Percentiles rank a stretch among this genome's conserved stretches.
These are phyloP conservation scores for Lasius fuliginosus DNA, from an alignment of 2,888 invertebrate species.

Conservation along the genomic window DNA sequence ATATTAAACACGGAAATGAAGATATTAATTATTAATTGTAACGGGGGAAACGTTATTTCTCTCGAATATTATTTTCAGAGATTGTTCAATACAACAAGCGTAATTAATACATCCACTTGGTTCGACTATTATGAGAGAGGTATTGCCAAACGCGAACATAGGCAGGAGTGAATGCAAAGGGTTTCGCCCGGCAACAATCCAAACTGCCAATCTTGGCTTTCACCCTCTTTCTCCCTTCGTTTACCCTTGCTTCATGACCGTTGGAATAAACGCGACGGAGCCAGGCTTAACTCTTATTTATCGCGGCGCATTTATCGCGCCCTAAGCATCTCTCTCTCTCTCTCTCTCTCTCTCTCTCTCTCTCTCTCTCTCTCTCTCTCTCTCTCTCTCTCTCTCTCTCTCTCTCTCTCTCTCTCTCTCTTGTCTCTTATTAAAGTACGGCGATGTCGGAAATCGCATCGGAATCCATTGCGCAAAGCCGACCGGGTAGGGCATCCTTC, in stretches of 20 bases:
- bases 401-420: not conserved
- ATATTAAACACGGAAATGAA: not conserved
- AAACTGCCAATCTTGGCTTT: conserved; percentile 35
- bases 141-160: not conserved
- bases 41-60: not conserved
- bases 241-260: conserved; percentile 18
- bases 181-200: conserved; percentile 26
- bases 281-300: conserved; percentile 64
- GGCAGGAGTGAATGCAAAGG: not conserved
- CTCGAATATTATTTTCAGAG: not conserved
- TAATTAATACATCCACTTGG: not conserved
- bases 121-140: not conserved
- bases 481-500: conserved; percentile 12
- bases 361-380: not conserved
- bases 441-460: conserved; percentile 47
- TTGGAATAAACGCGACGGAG: conserved; percentile 10
- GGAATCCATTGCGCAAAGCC: conserved; percentile 46
- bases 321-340: conserved; percentile 16
- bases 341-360: not conserved
- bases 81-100: not conserved
- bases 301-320: conserved; percentile 58
- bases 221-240: conserved; percentile 9
- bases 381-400: not conserved
- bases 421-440: conserved; percentile 57
- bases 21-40: not conserved